A percentile compares a stretch with the other conserved stretches of the same genome.
phyloP scores from a whole-genome alignment of 1,140 invertebrate genomes.

The Teleopsis dalmanni region DNA sequence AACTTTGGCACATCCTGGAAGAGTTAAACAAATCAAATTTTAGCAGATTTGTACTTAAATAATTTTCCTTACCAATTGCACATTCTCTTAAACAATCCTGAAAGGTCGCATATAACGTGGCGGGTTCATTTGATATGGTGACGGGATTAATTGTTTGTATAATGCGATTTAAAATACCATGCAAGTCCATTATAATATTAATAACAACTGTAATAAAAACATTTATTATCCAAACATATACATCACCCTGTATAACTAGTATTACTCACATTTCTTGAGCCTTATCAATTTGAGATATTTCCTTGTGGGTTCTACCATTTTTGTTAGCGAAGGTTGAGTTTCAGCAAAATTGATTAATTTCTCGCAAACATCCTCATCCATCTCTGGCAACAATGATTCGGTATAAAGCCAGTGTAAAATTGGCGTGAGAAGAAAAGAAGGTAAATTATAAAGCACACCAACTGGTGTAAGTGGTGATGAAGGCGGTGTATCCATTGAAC shows the following conservation, averaged over 20 bases:
- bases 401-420: constrained; percentile 58
- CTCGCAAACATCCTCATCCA: constrained; percentile 51
- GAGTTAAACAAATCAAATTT: too few relatives aligned
- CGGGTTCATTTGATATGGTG: constrained; percentile 46
- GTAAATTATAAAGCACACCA: constrained; percentile 41
- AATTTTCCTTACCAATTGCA: constrained; percentile 46
- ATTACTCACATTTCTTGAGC: constrained; percentile 55
- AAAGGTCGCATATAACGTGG: constrained; percentile 52
- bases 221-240: neutral
- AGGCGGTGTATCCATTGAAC: constrained; percentile 36
- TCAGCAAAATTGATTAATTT: constrained; percentile 49
- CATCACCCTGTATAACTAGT: neutral
- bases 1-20: constrained; percentile 48
- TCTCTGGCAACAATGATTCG: constrained; percentile 52
- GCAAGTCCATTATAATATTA: constrained; percentile 54
- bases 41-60: neutral
- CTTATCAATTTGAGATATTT: constrained; percentile 55
- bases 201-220: constrained; percentile 51
- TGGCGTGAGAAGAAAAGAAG: constrained; percentile 52
- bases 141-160: constrained; percentile 49
- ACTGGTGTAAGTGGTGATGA: constrained; percentile 38
- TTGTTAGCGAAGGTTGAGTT: constrained; percentile 48
- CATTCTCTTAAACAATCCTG: constrained; percentile 54
- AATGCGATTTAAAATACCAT: constrained; percentile 51
- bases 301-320: constrained; percentile 51